Conservation (phyloP, 2,888 invertebrate species). For the Chrysolina oricalcia region DNA sequence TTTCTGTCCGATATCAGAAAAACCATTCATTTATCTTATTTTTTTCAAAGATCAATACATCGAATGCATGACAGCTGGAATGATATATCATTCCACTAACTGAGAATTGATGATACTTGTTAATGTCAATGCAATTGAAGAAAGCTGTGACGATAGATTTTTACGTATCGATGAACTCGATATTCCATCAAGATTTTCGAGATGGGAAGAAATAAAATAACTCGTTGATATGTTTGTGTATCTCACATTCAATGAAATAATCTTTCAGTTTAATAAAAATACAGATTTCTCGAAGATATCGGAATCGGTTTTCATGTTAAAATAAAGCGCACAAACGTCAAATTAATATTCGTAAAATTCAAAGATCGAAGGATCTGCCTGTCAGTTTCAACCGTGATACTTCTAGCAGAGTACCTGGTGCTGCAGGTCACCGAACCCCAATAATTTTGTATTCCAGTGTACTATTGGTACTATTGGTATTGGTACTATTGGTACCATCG, state of each 20-base stretch:
- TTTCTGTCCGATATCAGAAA: not conserved
- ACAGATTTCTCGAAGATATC: too few species aligned
- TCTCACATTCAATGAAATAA: not conserved
- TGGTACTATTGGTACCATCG: too few species aligned
- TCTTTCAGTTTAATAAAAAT: too few species aligned
- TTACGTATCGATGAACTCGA: not conserved
- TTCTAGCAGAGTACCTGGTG: too few species aligned
- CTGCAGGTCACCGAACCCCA: too few species aligned
- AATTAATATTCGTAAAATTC: too few species aligned
- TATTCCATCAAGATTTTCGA: not conserved
- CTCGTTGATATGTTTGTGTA: not conserved
- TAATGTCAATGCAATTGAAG: not conserved
- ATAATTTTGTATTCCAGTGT: too few species aligned
- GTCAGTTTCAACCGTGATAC: too few species aligned
- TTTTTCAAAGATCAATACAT: not conserved
- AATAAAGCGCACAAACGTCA: too few species aligned
- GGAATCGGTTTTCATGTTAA: too few species aligned
- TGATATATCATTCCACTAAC: not conserved
- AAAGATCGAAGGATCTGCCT: too few species aligned
- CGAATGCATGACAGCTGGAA: not conserved
- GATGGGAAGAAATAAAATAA: not conserved
- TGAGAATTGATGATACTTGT: conserved; percentile 1
- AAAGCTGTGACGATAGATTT: not conserved
- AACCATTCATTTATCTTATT: not conserved
- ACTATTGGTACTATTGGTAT: too few species aligned